phyloP scores from a whole-genome alignment of 1,140 invertebrate genomes.

The Hyles euphorbiae region DNA sequence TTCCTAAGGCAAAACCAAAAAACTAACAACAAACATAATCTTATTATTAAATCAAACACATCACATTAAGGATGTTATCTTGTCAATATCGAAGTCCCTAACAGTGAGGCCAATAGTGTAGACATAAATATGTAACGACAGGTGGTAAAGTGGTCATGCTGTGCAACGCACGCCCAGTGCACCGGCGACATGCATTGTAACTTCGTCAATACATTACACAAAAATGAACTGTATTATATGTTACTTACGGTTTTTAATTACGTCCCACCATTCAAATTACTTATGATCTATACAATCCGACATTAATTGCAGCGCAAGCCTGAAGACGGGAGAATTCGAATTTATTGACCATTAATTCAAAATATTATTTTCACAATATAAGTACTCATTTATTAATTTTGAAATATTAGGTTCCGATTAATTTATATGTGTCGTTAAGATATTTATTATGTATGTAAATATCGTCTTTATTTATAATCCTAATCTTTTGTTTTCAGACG shows the following conservation, averaged over 20 bases:
- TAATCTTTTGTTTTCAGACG: slow-evolving; percentile 66
- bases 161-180: slow-evolving; percentile 60
- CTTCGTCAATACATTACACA: slow-evolving; percentile 20
- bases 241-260: slow-evolving; percentile 34
- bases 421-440: slow-evolving; percentile 74
- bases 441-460: slow-evolving; percentile 75
- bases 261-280: slow-evolving; percentile 4
- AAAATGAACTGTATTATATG: slow-evolving; percentile 48
- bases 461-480: slow-evolving; percentile 70
- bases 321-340: slow-evolving; percentile 74
- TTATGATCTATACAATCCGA: slow-evolving; percentile 21
- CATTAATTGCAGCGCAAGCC: slow-evolving; percentile 62
- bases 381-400: slow-evolving; percentile 76
- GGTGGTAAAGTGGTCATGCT: slow-evolving; percentile 73
- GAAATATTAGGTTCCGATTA: slow-evolving; percentile 75
- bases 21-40: slow-evolving; percentile 66
- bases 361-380: slow-evolving; percentile 76
- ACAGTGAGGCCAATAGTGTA: slow-evolving; percentile 74
- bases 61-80: slow-evolving; percentile 77
- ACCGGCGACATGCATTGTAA: slow-evolving; percentile 28
- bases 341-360: slow-evolving; percentile 76
- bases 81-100: slow-evolving; percentile 76
- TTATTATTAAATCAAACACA: slow-evolving; percentile 78
- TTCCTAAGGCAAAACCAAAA: slow-evolving; percentile 44
- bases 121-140: slow-evolving; percentile 75